phyloP scores from a whole-genome alignment of 1,140 invertebrate genomes.

The Nasonia vitripennis region DNA sequence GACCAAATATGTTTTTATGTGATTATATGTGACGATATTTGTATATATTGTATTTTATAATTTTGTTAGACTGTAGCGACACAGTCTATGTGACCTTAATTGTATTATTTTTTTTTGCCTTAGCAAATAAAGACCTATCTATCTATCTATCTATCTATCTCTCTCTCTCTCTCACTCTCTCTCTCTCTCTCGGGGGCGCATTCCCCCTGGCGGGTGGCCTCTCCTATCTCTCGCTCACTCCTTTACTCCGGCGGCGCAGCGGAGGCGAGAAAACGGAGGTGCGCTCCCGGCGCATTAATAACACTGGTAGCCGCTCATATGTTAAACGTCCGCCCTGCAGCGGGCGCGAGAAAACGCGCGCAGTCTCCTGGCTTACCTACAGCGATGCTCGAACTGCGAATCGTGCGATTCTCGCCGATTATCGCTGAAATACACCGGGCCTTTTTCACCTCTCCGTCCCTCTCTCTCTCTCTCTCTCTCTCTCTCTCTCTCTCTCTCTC shows the following conservation, averaged over 20 bases:
- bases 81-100: no score
- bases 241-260: conserved; percentile 46
- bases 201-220: conserved; percentile 65
- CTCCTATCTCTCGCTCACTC: conserved; percentile 21
- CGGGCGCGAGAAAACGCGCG: conserved; percentile 49
- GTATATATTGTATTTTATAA: no score
- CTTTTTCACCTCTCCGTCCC: not conserved
- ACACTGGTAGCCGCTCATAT: conserved; percentile 75
- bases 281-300: conserved; percentile 72
- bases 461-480: conserved; percentile 31
- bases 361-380: conserved; percentile 30
- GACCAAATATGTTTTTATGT: no score
- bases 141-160: no score
- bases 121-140: no score
- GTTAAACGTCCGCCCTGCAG: conserved; percentile 74
- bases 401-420: conserved; percentile 52
- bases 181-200: not conserved
- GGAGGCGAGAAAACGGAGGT: conserved; percentile 60
- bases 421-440: conserved; percentile 45
- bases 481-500: conserved; percentile 4
- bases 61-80: no score
- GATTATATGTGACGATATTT: no score
- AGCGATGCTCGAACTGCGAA: conserved; percentile 45
- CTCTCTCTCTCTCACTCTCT: no score
- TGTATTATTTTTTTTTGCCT: no score